Evolutionary conservation across 2,113 vertebrate species (phyloP).

Genomic region (Solea solea): DNA sequence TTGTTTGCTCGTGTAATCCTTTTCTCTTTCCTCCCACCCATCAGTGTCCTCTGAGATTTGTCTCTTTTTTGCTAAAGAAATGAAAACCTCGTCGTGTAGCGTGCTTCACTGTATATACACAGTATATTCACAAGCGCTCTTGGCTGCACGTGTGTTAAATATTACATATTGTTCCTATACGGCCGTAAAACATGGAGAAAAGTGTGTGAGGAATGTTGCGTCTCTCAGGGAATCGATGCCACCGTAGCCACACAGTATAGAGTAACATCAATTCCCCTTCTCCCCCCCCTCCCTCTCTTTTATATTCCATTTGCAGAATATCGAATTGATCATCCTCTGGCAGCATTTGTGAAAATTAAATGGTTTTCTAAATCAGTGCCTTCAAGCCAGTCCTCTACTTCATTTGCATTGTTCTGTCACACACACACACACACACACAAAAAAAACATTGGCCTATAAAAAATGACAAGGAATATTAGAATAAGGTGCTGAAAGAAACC

Average conservation of each 20-base stretch:
- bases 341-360: conserved; percentile 14
- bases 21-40: conserved; percentile 12
- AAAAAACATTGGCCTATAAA: conserved; percentile 10
- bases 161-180: too few relatives aligned
- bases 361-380: conserved; percentile 10
- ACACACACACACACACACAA: too few relatives aligned
- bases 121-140: too few relatives aligned
- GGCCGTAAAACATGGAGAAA: too few relatives aligned
- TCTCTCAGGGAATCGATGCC: too few relatives aligned
- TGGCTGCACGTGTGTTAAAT: too few relatives aligned
- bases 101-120: not conserved
- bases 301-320: too few relatives aligned
- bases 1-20: conserved; percentile 54
- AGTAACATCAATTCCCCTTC: too few relatives aligned
- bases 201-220: too few relatives aligned
- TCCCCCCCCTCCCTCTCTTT: too few relatives aligned
- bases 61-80: conserved; percentile 24
- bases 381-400: conserved; percentile 4
- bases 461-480: conserved; percentile 35
- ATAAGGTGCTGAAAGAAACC: conserved; percentile 1
- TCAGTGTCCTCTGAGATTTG: conserved; percentile 31
- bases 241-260: too few relatives aligned
- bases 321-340: not conserved
- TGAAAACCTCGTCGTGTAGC: not conserved
- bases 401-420: conserved; percentile 36